These are phyloP conservation scores for Morelia viridis DNA, from an alignment of 2,797 vertebrate species.

Conservation along the genomic window DNA sequence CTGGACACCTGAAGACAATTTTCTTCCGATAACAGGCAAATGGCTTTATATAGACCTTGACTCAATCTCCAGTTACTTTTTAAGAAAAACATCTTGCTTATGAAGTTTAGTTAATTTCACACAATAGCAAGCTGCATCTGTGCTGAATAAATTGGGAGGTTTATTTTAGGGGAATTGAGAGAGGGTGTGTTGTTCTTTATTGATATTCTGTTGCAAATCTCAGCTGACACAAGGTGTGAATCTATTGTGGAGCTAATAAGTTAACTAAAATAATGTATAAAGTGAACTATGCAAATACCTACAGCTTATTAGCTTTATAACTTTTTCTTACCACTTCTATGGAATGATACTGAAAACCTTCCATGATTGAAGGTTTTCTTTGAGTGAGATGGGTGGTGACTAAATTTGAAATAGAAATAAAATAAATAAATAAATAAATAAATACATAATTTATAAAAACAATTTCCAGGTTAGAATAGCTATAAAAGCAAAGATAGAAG, in stretches of 20 bases:
- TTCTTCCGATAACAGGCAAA: neutral
- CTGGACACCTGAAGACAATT: neutral
- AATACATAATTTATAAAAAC: conserved; percentile 7
- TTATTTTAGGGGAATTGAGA: neutral
- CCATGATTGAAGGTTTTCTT: neutral
- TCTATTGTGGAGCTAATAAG: conserved; percentile 30
- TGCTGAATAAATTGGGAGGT: conserved; percentile 20
- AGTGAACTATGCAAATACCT: conserved; percentile 20
- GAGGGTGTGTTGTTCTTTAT: conserved; percentile 3
- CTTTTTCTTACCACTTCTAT: conserved; percentile 39
- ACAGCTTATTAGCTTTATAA: neutral
- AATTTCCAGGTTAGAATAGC: neutral
- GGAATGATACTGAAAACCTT: conserved; percentile 24
- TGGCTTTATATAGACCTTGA: neutral
- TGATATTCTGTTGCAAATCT: conserved; percentile 22
- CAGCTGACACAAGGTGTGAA: neutral
- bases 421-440: no score
- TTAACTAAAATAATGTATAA: conserved; percentile 20
- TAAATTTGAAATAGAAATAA: no score
- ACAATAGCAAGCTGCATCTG: neutral
- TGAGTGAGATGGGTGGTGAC: no score
- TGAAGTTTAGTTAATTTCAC: neutral
- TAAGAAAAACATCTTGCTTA: neutral
- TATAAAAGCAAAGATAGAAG: neutral
- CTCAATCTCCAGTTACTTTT: neutral